phyloP scores from a whole-genome alignment of 2,888 invertebrate genomes.

The Caenorhabditis sp. region DNA sequence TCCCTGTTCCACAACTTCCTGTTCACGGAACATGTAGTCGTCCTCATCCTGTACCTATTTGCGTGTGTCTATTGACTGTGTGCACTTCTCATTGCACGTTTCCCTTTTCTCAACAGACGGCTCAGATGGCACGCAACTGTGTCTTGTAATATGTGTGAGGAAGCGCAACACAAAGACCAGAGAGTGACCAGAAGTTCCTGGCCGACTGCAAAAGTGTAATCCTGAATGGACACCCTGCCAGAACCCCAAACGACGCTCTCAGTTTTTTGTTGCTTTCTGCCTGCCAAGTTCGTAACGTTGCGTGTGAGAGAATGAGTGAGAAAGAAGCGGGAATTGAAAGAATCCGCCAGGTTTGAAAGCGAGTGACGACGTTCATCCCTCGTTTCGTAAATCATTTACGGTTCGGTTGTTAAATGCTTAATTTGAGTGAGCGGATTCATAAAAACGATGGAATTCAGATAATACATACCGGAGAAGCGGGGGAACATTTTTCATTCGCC shows the following conservation, averaged over 20 bases:
- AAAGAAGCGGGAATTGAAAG: conserved; percentile 38
- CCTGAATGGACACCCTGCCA: conserved; percentile 34
- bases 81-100: conserved; percentile 44
- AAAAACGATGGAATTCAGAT: conserved; percentile 39
- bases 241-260: neutral
- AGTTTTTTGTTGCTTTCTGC: conserved; percentile 29
- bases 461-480: conserved; percentile 26
- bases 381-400: conserved; percentile 49
- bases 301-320: neutral
- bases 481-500: conserved; percentile 17
- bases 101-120: conserved; percentile 7
- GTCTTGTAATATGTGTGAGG: neutral
- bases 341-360: conserved; percentile 50
- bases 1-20: conserved; percentile 1
- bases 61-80: conserved; percentile 25
- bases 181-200: conserved; percentile 53
- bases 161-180: conserved; percentile 14
- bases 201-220: conserved; percentile 39
- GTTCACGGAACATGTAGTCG: conserved; percentile 10
- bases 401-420: conserved; percentile 53
- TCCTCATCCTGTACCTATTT: neutral
- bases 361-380: conserved; percentile 49
- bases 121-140: conserved; percentile 42
- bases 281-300: conserved; percentile 50
- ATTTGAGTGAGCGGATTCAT: conserved; percentile 45